A percentile compares a stretch with the other conserved stretches of the same genome.
These are phyloP conservation scores for Gnathonemus echidnorhynchus DNA, from an alignment of 2,113 vertebrate genomes.

Conservation along the genomic window DNA sequence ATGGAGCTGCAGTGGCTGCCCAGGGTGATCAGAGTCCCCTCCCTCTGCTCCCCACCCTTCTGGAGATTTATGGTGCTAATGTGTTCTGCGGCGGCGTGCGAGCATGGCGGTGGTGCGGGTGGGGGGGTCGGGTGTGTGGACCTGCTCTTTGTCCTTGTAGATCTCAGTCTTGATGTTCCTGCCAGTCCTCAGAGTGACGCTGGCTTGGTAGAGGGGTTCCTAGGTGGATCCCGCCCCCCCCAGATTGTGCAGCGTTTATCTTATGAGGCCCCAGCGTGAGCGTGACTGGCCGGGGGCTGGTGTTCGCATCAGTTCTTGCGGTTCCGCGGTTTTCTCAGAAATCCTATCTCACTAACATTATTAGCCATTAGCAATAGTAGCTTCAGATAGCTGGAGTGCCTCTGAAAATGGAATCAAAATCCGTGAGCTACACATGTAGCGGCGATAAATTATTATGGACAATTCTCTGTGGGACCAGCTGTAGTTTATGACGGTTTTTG, in stretches of 20 bases:
- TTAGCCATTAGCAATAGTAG: not conserved
- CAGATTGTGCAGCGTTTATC: not conserved
- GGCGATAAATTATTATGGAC: not conserved
- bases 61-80: constrained; percentile 44
- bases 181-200: not conserved
- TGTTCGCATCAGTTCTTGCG: not conserved
- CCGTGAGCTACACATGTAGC: not conserved
- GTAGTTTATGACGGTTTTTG: not conserved
- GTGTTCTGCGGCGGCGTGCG: constrained; percentile 30
- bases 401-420: not conserved
- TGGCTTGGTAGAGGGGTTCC: not conserved
- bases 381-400: not conserved
- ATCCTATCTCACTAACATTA: no score
- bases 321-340: not conserved
- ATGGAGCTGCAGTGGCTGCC: not conserved
- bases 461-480: not conserved
- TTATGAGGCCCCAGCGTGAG: not conserved
- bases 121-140: not conserved
- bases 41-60: constrained; percentile 28
- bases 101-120: not conserved
- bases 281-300: not conserved
- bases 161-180: not conserved
- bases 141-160: not conserved
- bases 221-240: not conserved
- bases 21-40: constrained; percentile 34